phyloP scores from a whole-genome alignment of 2,113 vertebrate genomes.

The Lepidothrix coronata region DNA sequence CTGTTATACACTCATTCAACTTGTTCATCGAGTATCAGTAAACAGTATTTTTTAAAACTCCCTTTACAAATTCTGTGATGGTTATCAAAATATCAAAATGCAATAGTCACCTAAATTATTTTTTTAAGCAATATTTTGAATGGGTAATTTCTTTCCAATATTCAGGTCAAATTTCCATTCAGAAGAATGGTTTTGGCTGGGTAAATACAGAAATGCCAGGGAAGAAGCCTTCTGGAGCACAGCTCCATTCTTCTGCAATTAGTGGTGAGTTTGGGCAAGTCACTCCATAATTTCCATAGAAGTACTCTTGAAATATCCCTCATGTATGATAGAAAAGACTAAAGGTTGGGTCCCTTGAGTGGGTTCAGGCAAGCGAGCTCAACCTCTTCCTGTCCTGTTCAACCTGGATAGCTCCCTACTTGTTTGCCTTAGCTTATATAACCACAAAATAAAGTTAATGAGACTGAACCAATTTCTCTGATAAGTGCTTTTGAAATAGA shows the following conservation, averaged over 20 bases:
- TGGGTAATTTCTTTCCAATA: background rate
- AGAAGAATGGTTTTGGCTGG: constrained; percentile 3
- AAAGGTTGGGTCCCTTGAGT: background rate
- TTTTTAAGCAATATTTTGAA: background rate
- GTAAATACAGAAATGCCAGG: constrained; percentile 28
- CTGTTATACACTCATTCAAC: background rate
- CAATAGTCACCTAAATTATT: background rate
- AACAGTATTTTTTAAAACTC: background rate
- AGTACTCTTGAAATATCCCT: background rate
- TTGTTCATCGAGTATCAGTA: background rate
- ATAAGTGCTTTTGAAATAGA: constrained; percentile 21
- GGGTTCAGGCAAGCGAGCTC: background rate
- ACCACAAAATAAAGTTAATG: constrained; percentile 2
- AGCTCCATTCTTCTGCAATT: constrained; percentile 32
- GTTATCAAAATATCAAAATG: background rate
- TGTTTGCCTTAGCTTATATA: background rate
- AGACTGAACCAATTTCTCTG: background rate
- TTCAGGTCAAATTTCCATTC: constrained; percentile 59
- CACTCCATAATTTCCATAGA: background rate
- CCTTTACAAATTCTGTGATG: background rate
- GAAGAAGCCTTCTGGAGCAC: constrained; percentile 14
- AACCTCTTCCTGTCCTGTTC: background rate
- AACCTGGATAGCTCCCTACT: background rate
- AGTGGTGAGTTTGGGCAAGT: constrained; percentile 52
- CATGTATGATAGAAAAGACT: background rate